Base-by-base conservation (phyloP, 2,888 invertebrate genomes). In the Tholera decimalis region DNA sequence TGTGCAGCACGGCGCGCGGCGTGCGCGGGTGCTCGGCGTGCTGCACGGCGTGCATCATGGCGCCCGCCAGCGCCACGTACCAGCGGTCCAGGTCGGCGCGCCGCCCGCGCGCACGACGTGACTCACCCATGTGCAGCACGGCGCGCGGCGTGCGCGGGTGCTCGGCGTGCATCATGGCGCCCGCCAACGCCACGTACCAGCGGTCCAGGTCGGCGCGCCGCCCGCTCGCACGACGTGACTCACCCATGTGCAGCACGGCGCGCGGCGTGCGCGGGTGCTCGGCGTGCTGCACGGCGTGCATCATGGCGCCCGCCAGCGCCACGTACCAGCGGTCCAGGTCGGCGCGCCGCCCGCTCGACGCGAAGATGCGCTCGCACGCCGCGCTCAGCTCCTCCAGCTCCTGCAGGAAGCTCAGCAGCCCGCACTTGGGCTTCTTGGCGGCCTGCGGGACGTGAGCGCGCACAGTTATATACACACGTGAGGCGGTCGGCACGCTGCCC, bases 331-430 rank as follows among this genome's bases (percentile, higher is more conserved):
- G 47, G 47, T 47, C 47, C 0, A 47, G 47, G 47, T 47, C 47
- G 0, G 65, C 65, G 46, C 65, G 65, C 4, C 65, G 65, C 1
- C 65, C 98, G 94, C 99, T 98, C 79, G 97, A 97, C 95, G 98
- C 98, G 92, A 99, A 70, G 44, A 70, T 70, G 46, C 69, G 98
- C 92, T 98, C 98, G 69, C 97, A 97, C 28, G 15, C 98, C 3
- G 39, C 63, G 26, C 65, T 98, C 95, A 99, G 98, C 80, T 97
- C 97, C 95, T 98, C 99, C 92, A 99, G 98, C 92, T 98, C 98
- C 67, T 97, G 97, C 35, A 99, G 97, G 93, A 98, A 99, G 0
- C 98, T 97, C 66, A 99, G 94, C 84, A 99, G 97, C 44, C 98
- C 99, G 92, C 98, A 98, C 93, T 98, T 98, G 39, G 97, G 96